Percentiles rank a stretch among this genome's conserved stretches.
phyloP scores from a whole-genome alignment of 2,113 vertebrate genomes.

The Engraulis encrasicolus region DNA sequence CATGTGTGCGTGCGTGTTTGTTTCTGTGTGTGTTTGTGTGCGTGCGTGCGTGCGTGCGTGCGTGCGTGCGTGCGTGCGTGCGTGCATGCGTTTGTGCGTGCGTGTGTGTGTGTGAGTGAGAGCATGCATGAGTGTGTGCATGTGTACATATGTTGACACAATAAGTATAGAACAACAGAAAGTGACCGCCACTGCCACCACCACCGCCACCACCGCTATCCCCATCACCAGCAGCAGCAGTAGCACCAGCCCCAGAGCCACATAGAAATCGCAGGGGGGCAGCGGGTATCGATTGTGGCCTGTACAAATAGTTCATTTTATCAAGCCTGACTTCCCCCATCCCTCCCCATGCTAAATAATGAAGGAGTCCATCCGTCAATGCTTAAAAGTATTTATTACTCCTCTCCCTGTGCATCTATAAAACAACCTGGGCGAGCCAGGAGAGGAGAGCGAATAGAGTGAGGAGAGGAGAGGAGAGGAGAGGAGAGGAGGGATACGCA shows the following conservation, averaged over 20 bases:
- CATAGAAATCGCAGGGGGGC: slow-evolving; percentile 34
- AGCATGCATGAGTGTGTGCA: slow-evolving; percentile 42
- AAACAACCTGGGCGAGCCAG: slow-evolving; percentile 44
- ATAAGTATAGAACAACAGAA: slow-evolving; percentile 18
- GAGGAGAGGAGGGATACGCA: too few relatives aligned
- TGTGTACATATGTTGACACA: slow-evolving; percentile 38
- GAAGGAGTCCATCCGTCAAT: slow-evolving; percentile 59
- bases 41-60: too few relatives aligned
- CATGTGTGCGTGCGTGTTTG: too few relatives aligned
- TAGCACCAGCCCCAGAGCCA: too few relatives aligned
- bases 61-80: too few relatives aligned
- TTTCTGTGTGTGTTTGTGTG: too few relatives aligned
- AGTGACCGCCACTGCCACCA: not conserved
- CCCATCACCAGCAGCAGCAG: too few relatives aligned
- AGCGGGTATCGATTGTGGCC: slow-evolving; percentile 60
- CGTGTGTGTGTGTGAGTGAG: slow-evolving; percentile 18
- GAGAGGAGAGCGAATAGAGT: too few relatives aligned
- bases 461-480: too few relatives aligned
- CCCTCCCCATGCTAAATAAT: slow-evolving; percentile 64
- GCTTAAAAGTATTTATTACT: slow-evolving; percentile 59
- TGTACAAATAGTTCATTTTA: slow-evolving; percentile 67
- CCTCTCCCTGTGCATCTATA: slow-evolving; percentile 53
- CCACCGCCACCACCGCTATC: not conserved
- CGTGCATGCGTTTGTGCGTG: not conserved
- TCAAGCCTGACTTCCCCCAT: slow-evolving; percentile 54